These are phyloP conservation scores for Theonella swinhoei DNA, from an alignment of 37 sponge, comb jelly and placozoan species.

Conservation along the genomic window DNA sequence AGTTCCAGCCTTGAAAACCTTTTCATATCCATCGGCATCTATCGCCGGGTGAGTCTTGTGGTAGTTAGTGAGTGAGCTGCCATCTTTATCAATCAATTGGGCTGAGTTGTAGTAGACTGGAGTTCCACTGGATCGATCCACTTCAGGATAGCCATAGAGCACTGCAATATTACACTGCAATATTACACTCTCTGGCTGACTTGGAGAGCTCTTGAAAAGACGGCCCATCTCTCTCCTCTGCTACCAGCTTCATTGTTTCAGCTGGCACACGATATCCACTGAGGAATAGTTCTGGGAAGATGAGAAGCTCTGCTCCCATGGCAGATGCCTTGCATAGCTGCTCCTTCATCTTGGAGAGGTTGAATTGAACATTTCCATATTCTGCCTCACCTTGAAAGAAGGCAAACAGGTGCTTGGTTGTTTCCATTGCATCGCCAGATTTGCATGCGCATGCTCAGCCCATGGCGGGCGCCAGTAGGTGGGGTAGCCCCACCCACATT, in stretches of 20 bases:
- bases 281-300: constrained; percentile 66
- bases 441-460: neutral
- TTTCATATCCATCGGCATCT: neutral
- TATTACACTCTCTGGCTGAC: constrained; percentile 19
- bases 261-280: constrained; percentile 40
- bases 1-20: constrained; percentile 43
- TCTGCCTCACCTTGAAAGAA: constrained; percentile 43
- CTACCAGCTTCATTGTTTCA: constrained; percentile 36
- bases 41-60: constrained; percentile 60
- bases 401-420: constrained; percentile 15
- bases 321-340: constrained; percentile 26
- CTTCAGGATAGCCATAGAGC: constrained; percentile 69
- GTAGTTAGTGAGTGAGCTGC: constrained; percentile 43
- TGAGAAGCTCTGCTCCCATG: constrained; percentile 40
- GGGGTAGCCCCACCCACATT: too few species aligned
- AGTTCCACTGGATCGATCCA: neutral
- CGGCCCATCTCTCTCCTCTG: constrained; percentile 39
- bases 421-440: neutral
- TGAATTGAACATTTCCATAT: constrained; percentile 16
- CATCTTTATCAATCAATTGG: constrained; percentile 60
- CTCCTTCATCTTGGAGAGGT: constrained; percentile 53
- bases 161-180: constrained; percentile 47
- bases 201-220: constrained; percentile 47
- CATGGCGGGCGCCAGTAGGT: too few species aligned
- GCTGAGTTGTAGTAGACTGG: constrained; percentile 48